Evolutionary conservation across 2,888 invertebrate genomes (phyloP), one percentile per base, ranked within the genome.

Genomic region (Xiphydria camelus): DNA sequence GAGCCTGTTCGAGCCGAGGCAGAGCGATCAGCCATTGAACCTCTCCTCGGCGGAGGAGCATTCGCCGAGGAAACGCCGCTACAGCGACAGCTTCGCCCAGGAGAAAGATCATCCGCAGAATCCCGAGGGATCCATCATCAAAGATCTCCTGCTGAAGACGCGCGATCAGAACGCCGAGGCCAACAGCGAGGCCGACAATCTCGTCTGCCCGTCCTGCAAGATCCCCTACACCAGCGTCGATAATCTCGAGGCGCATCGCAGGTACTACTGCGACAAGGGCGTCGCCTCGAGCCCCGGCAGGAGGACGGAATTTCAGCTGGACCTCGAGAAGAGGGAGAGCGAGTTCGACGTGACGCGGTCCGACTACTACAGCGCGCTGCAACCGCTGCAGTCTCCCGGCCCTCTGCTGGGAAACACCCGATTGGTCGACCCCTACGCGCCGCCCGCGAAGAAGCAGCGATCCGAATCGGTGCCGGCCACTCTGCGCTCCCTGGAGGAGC

Each of bases 321-420:
- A 68, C 17, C 45, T 64, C 0, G 68, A 73, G 0, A 70, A 66
- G 26, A 55, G 58, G 12, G 61, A 62, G 3, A 20, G 54, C 19
- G 68, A 70, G 5, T 59, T 53, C 26, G 70, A 70, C 5, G 34
- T 22, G 4, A 68, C 65, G 48, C 58, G 57, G 29, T 45, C 57
- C 31, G 71, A 73, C 48, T 69, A 68, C 45, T 69, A 70, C 46
- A 57, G 51, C 18, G 57, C 58, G 4, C 47, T 68, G 12, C 69
- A 70, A 31, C 88, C 89, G 1, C 75, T 89, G 34, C 89, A 89
- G 31, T 91, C 91, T 3, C 91, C 91, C 0, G 91, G 91, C 0
- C 91, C 91, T 0, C 77, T 90, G 51, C 78, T 91, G 17, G 91
- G 91, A 4, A 89, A 88, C 64, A 91, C 91, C 2, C 82, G 90